phyloP scores from a whole-genome alignment of 1,140 invertebrate species.

The Physella acuta region DNA sequence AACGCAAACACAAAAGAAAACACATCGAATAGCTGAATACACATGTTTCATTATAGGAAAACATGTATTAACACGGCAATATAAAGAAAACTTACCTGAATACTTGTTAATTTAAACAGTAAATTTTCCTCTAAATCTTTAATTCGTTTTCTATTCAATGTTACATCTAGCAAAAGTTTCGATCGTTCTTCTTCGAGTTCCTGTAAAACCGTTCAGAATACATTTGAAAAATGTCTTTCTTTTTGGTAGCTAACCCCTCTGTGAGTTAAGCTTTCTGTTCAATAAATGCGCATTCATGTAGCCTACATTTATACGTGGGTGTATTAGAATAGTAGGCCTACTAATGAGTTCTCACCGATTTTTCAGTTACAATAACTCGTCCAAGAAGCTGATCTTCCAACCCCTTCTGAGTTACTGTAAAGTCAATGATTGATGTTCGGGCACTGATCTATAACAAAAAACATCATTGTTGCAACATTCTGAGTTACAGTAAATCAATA shows the following conservation, averaged over 20 bases:
- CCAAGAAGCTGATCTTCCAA: conserved; percentile 92
- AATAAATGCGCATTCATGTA: no score
- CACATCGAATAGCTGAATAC: no score
- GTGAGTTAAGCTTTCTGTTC: no score
- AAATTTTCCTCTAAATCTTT: conserved; percentile 92
- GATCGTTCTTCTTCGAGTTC: conserved; percentile 91
- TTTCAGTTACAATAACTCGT: conserved; percentile 93
- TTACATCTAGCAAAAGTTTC: conserved; percentile 87
- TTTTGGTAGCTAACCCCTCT: no score
- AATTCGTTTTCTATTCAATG: conserved; percentile 92
- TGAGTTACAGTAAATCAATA: neutral
- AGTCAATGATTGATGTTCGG: conserved; percentile 94
- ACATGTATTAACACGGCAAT: no score
- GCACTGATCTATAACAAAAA: conserved; percentile 61
- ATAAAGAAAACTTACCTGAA: conserved; percentile 68
- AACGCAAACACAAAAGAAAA: no score
- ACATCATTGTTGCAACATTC: neutral
- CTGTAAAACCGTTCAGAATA: no score
- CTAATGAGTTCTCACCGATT: conserved; percentile 64
- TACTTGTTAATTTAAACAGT: conserved; percentile 83
- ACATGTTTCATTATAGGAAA: no score
- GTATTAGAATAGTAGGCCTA: no score
- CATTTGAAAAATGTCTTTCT: no score
- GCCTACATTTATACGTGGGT: no score
- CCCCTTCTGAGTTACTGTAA: conserved; percentile 94